These are phyloP conservation scores for Eutolmus rufibarbis DNA, from an alignment of 2,888 invertebrate species.

Conservation along the genomic window DNA sequence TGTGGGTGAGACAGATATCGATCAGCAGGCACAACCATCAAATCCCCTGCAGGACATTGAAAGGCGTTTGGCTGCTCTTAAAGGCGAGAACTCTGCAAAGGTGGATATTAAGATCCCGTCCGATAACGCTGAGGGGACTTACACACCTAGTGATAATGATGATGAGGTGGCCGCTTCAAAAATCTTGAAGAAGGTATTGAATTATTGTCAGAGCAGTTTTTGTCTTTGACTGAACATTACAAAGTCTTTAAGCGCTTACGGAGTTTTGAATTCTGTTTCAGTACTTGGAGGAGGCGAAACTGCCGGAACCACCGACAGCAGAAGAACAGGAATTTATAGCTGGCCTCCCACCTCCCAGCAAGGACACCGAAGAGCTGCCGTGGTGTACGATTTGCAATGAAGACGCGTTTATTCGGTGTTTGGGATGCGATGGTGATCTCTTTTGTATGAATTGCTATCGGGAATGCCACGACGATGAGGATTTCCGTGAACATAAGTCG, in stretches of 20 bases:
- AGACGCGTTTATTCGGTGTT: constrained; percentile 76
- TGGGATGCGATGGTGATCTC: constrained; percentile 80
- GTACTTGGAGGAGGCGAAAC: constrained; percentile 65
- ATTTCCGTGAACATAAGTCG: constrained; percentile 59
- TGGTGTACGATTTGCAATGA: constrained; percentile 89
- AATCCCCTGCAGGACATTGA: constrained; percentile 66
- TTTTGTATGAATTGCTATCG: constrained; percentile 80
- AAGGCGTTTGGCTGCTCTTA: constrained; percentile 64
- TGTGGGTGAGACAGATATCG: constrained; percentile 66
- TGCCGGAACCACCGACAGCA: constrained; percentile 63
- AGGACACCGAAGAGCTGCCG: constrained; percentile 69
- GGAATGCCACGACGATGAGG: constrained; percentile 74
- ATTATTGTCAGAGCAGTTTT: neutral
- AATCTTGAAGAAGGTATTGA: constrained; percentile 56
- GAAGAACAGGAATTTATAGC: constrained; percentile 60
- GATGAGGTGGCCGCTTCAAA: constrained; percentile 59
- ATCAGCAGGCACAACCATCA: constrained; percentile 65
- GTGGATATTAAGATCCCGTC: neutral
- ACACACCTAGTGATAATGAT: constrained; percentile 57
- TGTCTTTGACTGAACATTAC: too few relatives aligned
- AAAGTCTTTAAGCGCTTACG: too few relatives aligned
- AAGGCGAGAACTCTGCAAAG: constrained; percentile 58
- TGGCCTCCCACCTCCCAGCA: constrained; percentile 51
- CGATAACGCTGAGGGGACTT: neutral
- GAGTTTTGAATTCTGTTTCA: constrained; percentile 50